Evolutionary conservation across 2,113 vertebrate species (phyloP), one percentile per base, ranked within the genome.

Genomic region (Centropus bengalensis): DNA sequence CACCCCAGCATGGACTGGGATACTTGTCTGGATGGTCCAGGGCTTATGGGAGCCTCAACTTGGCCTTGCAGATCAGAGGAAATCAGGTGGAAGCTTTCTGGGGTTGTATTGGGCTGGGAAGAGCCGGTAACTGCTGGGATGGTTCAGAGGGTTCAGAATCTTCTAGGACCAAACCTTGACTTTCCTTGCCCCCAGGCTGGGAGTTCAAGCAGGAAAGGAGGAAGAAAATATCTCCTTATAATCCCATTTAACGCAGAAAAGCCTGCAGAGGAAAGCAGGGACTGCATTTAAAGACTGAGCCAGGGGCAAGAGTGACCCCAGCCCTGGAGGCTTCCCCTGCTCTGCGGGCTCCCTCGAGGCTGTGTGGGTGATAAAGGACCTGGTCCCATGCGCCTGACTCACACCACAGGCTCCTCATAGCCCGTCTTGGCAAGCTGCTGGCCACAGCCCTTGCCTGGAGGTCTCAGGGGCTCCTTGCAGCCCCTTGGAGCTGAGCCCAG

Each of bases 81-180:
- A 6, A 14, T 52, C 14, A 1, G 16, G 0, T 47, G 56, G 77
- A 30, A 33, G 52, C 8, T 24, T 58, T 30, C 27, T 6, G 38
- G 45, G 24, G 24, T 8, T 0, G 0, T 8, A 16, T 7, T 3
- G 67, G 49, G 40, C 33, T 2, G 6, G 78, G 32, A 55, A 78
- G 47, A 63, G 42, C 32, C 28, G 21, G 38, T 17, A 67, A 63
- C 7, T 0, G 0, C n/a, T 1, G 1, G 1, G 12, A 7, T 1
- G 30, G 14, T 28, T 60, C 14, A 8, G 45, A 38, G 73, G 26
- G 44, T 54, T 60, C 14, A 8, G 45, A 38, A 76, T 26, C 44
- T 54, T 30, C n/a, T 8, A 22, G 51, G 13, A 15, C 16, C 19
- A 11, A 74, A 12, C 10, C 5, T 8, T 1, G 2, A 6, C 14